Percentiles rank a stretch among this genome's conserved stretches.
These are phyloP conservation scores for Pristiophorus japonicus DNA, from an alignment of 2,113 vertebrate genomes.

Conservation along the genomic window DNA sequence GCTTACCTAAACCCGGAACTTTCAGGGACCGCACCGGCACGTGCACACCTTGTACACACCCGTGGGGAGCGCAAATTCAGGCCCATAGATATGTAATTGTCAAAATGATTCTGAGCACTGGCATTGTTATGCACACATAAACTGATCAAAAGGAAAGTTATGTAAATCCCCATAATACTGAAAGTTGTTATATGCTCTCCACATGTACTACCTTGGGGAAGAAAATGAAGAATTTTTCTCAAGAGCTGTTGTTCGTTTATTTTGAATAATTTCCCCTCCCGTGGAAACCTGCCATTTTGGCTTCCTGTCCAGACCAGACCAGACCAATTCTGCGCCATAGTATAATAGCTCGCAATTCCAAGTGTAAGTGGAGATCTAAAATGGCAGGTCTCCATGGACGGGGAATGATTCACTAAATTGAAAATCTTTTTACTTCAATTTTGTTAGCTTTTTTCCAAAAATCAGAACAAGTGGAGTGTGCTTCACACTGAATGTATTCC, in stretches of 20 bases:
- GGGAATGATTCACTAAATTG: background rate
- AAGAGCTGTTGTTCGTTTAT: background rate
- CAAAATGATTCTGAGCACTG: background rate
- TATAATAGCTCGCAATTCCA: background rate
- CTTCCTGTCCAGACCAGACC: background rate
- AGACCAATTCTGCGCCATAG: background rate
- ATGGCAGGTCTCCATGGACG: background rate
- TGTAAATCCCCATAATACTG: background rate
- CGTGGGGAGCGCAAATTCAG: no score
- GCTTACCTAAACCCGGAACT: no score
- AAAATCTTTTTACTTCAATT: slow-evolving; percentile 15
- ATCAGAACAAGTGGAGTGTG: background rate
- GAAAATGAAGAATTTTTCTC: background rate
- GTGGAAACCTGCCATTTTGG: background rate
- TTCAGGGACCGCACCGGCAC: no score
- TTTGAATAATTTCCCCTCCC: background rate
- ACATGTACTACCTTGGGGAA: background rate
- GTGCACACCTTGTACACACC: no score
- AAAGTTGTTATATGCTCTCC: background rate
- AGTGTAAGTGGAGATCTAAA: background rate
- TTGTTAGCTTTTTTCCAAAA: background rate
- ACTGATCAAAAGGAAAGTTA: background rate
- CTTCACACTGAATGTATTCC: background rate
- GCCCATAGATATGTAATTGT: no score
- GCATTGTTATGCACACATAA: background rate